Percentiles rank a stretch among this genome's conserved stretches.
phyloP scores from a whole-genome alignment of 1,140 invertebrate species.

The Trissolcus basalis region DNA sequence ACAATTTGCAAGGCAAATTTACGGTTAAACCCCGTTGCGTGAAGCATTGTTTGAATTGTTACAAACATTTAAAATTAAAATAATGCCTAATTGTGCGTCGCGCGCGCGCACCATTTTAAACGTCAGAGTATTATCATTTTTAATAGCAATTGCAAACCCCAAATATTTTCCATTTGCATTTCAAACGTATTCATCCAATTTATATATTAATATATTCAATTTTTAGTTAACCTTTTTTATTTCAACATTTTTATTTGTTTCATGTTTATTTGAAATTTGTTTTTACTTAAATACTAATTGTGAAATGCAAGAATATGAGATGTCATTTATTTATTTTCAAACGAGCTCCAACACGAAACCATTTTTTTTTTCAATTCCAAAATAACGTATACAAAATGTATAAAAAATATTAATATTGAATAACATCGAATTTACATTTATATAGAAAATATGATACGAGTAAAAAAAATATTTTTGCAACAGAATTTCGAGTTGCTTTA shows the following conservation, averaged over 20 bases:
- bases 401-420: conserved; percentile 50
- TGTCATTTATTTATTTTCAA: conserved; percentile 1
- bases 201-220: too few relatives aligned
- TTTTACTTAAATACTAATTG: too few relatives aligned
- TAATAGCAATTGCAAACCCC: conserved; percentile 25
- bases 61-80: conserved; percentile 56
- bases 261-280: too few relatives aligned
- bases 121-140: conserved; percentile 41
- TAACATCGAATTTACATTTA: conserved; percentile 44
- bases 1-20: conserved; percentile 55
- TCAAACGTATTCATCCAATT: too few relatives aligned
- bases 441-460: conserved; percentile 40
- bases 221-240: too few relatives aligned
- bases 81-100: conserved; percentile 49
- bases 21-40: conserved; percentile 46
- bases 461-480: conserved; percentile 39
- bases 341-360: conserved; percentile 21
- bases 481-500: conserved; percentile 28
- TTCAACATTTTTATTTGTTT: too few relatives aligned
- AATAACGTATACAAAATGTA: conserved; percentile 22
- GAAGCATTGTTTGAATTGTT: conserved; percentile 49
- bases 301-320: too few relatives aligned
- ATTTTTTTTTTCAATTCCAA: conserved; percentile 36
- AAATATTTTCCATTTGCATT: neutral
- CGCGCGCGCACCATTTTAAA: conserved; percentile 37